A percentile compares a stretch with the other conserved stretches of the same genome.
These are phyloP conservation scores for Tringa solitaria DNA, from an alignment of 2,113 vertebrate genomes.

Conservation along the genomic window DNA sequence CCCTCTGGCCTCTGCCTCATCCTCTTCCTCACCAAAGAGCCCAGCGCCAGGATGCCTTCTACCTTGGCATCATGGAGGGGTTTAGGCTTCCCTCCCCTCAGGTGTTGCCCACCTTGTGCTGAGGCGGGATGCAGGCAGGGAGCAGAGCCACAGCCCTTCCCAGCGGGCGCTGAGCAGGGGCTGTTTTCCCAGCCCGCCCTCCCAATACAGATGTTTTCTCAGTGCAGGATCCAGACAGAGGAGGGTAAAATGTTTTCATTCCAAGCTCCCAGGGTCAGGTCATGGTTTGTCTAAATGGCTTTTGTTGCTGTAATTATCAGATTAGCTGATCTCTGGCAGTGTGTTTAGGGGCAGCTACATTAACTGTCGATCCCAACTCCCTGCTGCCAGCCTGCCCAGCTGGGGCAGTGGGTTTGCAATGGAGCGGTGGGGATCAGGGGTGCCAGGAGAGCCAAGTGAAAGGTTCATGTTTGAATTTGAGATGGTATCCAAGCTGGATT, in stretches of 20 bases:
- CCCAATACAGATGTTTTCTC: slow-evolving; percentile 55
- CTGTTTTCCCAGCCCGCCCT: slow-evolving; percentile 39
- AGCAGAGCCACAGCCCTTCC: not conserved
- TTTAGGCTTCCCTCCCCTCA: not conserved
- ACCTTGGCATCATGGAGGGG: not conserved
- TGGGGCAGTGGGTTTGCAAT: not conserved
- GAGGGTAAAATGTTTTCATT: slow-evolving; percentile 74
- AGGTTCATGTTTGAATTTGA: not conserved
- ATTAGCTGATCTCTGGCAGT: slow-evolving; percentile 67
- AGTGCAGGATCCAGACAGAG: slow-evolving; percentile 55
- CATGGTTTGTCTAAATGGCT: slow-evolving; percentile 74
- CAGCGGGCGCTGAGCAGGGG: not conserved
- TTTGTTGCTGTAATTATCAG: slow-evolving; percentile 75
- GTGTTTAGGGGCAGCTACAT: slow-evolving; percentile 56
- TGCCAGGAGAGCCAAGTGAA: not conserved
- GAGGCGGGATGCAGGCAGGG: not conserved
- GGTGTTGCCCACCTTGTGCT: accelerated
- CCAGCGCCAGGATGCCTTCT: accelerated
- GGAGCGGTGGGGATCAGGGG: not conserved
- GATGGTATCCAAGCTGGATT: not conserved
- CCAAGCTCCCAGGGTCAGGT: slow-evolving; percentile 67
- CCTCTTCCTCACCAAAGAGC: not conserved
- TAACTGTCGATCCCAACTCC: not conserved
- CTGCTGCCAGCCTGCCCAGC: not conserved
- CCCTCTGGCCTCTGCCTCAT: not conserved